Evolutionary conservation across 2,888 invertebrate genomes (phyloP), one percentile per base, ranked within the genome.

Genomic region (Frankliniella intonsa): DNA sequence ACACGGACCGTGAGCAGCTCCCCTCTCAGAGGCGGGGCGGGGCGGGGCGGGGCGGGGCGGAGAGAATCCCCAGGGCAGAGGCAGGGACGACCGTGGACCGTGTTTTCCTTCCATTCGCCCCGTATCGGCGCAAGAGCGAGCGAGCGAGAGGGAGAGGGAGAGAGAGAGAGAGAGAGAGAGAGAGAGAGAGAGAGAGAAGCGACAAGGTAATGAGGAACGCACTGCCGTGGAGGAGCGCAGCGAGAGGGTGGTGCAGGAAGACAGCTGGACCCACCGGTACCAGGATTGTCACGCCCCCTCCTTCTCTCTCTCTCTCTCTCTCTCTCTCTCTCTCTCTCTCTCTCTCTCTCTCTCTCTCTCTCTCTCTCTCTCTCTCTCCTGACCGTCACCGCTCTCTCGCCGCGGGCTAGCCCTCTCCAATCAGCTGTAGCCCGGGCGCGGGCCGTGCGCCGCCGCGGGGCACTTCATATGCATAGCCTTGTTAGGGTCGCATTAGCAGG

Each of bases 381-480:
- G 3, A 14, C 55, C 12, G 10, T 55, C 55, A 14, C 55, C 55
- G 2, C 55, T 19, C 55, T 55, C 55, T 14, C 17, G 17, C 11
- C 19, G 0, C 55, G 55, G 17, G 55, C 17, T 5, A 38, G 38
- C 38, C n/a, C n/a, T 14, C 25, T 25, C 25, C 69, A 76, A 76
- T 76, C 69, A 76, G 69, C 69, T 76, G 69, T 25, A 69, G 38
- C 38, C 38, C 3, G 38, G 38, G 38, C 38, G 3, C 38, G 38
- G 38, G 38, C 38, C 3, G 17, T 11, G 38, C 38, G 69, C 69
- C 10, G 69, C 69, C 25, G 12, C 12, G 12, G 69, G 19, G n/a
- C 25, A 22, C 25, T 76, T 76, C 69, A 25, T 76, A 76, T 76
- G 69, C 69, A 76, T 76, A 76, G 69, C 69, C 69, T 76, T 76